Percentiles rank a stretch among this genome's conserved stretches.
Conservation (phyloP, 2,797 vertebrate genomes). For the Toxotes lorentzi region DNA sequence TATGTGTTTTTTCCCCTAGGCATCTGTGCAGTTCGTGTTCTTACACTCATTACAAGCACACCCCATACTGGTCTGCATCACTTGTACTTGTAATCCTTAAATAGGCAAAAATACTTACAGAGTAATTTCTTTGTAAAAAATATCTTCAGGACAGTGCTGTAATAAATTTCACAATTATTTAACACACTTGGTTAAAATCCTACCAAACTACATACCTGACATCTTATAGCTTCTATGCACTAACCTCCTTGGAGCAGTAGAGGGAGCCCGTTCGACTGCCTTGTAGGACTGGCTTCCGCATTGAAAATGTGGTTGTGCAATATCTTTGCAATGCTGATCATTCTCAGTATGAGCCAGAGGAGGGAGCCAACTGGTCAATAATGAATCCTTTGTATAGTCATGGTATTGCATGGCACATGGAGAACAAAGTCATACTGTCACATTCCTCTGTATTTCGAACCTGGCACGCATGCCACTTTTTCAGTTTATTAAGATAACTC, state of each 20-base stretch:
- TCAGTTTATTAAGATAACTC: not conserved
- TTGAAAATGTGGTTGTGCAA: slow-evolving; percentile 72
- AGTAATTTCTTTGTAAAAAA: not conserved
- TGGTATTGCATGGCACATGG: slow-evolving; percentile 72
- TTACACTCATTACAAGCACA: not conserved
- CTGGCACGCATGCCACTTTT: not conserved
- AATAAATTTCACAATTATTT: not conserved
- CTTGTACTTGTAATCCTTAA: not conserved
- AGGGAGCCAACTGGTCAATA: slow-evolving; percentile 78
- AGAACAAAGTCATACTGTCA: slow-evolving; percentile 74
- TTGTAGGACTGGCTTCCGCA: slow-evolving; percentile 51
- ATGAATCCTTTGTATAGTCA: slow-evolving; percentile 74
- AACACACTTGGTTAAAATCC: not conserved
- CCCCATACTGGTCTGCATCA: not conserved
- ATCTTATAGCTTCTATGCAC: slow-evolving; percentile 8
- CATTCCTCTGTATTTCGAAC: slow-evolving; percentile 29
- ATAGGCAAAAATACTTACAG: too few relatives aligned
- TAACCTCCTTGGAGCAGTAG: slow-evolving; percentile 58
- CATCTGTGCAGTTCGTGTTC: not conserved
- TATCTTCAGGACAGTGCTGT: not conserved
- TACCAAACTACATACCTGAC: not conserved
- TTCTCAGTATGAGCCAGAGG: slow-evolving; percentile 72
- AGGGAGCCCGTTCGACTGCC: slow-evolving; percentile 53
- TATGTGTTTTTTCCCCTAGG: not conserved
- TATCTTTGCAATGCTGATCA: slow-evolving; percentile 43